phyloP scores from a whole-genome alignment of 2,113 vertebrate species.

The Cavia aperea region DNA sequence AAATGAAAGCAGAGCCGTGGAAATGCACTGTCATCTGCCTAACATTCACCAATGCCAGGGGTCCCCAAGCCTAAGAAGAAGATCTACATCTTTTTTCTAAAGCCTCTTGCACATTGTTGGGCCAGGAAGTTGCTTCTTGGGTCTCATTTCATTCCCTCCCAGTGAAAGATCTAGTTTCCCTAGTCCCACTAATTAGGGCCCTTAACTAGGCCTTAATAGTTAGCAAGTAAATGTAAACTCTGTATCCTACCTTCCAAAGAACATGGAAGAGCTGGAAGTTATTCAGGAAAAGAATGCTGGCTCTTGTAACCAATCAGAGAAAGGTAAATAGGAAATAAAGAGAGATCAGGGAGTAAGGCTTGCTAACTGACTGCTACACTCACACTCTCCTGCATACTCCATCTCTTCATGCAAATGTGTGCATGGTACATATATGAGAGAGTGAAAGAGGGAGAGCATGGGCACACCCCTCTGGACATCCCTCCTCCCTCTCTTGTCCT shows the following conservation, averaged over 20 bases:
- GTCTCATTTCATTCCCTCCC: slow-evolving; percentile 7
- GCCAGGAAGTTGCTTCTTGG: slow-evolving; percentile 26
- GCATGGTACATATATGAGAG: background rate
- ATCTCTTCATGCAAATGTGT: background rate
- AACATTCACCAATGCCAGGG: background rate
- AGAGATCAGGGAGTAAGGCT: background rate
- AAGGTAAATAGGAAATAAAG: background rate
- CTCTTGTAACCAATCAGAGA: background rate
- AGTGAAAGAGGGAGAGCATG: background rate
- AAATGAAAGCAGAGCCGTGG: background rate
- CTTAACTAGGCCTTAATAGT: background rate
- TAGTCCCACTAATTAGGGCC: background rate
- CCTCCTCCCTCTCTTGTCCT: slow-evolving; percentile 20
- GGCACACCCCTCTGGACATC: background rate
- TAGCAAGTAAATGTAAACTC: background rate
- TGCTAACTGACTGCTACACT: background rate
- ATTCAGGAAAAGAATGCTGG: background rate
- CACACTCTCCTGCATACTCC: background rate
- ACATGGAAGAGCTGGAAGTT: background rate
- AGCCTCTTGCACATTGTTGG: background rate
- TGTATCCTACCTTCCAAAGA: background rate
- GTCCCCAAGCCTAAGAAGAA: background rate
- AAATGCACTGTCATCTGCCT: background rate
- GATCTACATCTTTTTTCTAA: background rate
- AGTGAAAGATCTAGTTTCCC: background rate